Evolutionary conservation across 2,797 vertebrate genomes (phyloP).

Genomic region (Galago senegalensis): DNA sequence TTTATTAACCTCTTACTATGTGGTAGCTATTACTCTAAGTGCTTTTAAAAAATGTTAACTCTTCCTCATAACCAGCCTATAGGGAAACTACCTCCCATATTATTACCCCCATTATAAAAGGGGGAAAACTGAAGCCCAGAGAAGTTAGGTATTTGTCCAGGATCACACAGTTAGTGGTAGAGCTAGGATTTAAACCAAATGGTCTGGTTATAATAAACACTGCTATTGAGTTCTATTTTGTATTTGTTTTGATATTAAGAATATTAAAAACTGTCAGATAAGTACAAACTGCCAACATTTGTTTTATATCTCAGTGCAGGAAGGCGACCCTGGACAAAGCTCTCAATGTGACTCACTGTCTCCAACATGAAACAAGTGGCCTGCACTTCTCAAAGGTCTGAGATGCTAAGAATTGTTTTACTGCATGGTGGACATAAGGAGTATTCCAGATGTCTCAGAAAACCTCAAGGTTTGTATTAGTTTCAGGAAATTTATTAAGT

Average conservation of each 20-base stretch:
- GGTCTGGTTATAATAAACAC: constrained; percentile 30
- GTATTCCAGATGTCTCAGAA: constrained; percentile 87
- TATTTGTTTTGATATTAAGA: neutral
- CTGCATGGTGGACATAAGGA: constrained; percentile 87
- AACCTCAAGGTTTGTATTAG: constrained; percentile 87
- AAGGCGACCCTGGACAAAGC: constrained; percentile 74
- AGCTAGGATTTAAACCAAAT: constrained; percentile 37
- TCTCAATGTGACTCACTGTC: constrained; percentile 89
- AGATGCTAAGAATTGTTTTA: constrained; percentile 90
- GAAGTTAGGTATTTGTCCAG: neutral
- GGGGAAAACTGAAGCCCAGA: neutral
- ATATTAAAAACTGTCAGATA: constrained; percentile 9
- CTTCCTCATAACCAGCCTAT: neutral
- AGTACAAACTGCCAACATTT: neutral
- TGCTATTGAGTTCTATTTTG: neutral
- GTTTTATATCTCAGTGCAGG: constrained; percentile 69
- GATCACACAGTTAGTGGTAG: neutral
- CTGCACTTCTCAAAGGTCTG: constrained; percentile 90
- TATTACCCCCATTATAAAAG: neutral
- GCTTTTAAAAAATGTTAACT: neutral
- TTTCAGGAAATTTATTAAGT: constrained; percentile 41
- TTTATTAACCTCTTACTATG: neutral
- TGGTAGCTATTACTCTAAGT: neutral
- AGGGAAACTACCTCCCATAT: neutral
- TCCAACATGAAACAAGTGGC: constrained; percentile 88